phyloP scores from a whole-genome alignment of 1,140 invertebrate genomes.

The Platyscapa corneri region DNA sequence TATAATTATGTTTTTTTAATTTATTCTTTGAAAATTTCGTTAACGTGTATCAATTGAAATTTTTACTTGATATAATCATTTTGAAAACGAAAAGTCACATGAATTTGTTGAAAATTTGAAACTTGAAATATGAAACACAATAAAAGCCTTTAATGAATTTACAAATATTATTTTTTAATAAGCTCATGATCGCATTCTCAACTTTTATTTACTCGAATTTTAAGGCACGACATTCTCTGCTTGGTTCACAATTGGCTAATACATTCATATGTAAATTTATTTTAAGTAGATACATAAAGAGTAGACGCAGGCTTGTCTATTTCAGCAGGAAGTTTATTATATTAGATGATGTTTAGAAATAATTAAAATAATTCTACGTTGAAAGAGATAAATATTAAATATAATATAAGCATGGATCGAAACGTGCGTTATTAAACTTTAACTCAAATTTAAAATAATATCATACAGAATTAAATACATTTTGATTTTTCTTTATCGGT shows the following conservation, averaged over 20 bases:
- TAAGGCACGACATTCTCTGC: neutral
- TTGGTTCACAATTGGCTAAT: constrained; percentile 1
- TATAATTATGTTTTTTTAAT: too few relatives aligned
- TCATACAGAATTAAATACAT: neutral
- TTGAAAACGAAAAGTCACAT: too few relatives aligned
- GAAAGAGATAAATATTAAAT: neutral
- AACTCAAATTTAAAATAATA: neutral
- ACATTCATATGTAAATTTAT: constrained; percentile 17
- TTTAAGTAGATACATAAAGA: neutral
- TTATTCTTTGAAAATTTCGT: too few relatives aligned
- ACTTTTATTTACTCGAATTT: neutral
- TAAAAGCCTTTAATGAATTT: neutral
- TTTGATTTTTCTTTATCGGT: too few relatives aligned
- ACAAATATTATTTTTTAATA: neutral
- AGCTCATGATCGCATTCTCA: neutral
- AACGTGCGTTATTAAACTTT: neutral
- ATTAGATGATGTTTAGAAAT: neutral
- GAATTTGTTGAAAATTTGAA: too few relatives aligned
- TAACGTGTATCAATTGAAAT: too few relatives aligned
- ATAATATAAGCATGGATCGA: neutral
- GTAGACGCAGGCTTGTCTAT: neutral
- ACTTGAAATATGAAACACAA: too few relatives aligned
- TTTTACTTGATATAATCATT: too few relatives aligned
- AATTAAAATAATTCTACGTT: neutral
- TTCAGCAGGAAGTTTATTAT: neutral